These are phyloP conservation scores for Phorcus lineatus DNA, from an alignment of 2,888 invertebrate species.

Conservation along the genomic window DNA sequence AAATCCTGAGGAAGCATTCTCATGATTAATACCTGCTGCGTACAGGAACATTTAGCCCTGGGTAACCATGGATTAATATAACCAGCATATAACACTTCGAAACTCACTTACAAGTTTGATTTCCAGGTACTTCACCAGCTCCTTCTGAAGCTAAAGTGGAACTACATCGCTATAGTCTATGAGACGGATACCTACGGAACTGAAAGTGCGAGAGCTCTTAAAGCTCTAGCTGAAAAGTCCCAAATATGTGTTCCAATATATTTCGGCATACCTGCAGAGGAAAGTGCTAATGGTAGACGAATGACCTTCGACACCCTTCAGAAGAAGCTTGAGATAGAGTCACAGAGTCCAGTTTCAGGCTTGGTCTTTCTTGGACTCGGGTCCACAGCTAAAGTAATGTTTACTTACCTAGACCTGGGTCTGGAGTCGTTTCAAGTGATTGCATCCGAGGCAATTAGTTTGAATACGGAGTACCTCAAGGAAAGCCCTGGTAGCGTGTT, in stretches of 20 bases:
- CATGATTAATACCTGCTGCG: no score
- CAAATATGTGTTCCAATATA: background rate
- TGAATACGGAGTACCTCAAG: background rate
- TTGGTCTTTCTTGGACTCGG: background rate
- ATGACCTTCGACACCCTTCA: background rate
- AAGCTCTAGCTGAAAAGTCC: background rate
- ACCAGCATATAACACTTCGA: background rate
- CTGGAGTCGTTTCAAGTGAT: background rate
- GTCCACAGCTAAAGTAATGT: background rate
- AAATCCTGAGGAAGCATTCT: no score
- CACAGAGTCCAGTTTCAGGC: background rate
- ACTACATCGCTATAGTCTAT: constrained; percentile 18
- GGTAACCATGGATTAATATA: background rate
- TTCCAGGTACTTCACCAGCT: constrained; percentile 9
- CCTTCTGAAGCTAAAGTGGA: constrained; percentile 7
- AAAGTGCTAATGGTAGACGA: background rate
- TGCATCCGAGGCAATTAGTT: background rate
- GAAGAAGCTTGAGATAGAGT: background rate
- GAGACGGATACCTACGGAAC: background rate
- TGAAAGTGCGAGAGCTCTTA: background rate
- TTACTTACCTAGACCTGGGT: background rate
- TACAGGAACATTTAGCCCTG: no score
- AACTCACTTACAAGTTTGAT: background rate
- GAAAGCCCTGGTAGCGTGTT: background rate
- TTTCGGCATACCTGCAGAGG: background rate